Conservation (phyloP, 2,888 invertebrate species). For the Pyrrhosoma nymphula region DNA sequence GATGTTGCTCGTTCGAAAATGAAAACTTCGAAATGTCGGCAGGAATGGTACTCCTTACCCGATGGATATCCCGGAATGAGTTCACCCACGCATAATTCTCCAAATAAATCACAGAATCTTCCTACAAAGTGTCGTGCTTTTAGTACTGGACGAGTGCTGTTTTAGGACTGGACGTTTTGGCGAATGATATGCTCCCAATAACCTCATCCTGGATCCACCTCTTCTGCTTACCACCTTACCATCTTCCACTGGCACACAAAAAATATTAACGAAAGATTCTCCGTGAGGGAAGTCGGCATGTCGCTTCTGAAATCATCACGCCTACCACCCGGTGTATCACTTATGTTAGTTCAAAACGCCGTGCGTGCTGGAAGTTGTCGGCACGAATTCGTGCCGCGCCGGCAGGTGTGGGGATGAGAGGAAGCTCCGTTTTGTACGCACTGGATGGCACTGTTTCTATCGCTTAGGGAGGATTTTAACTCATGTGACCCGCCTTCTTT, state of each 20-base stretch:
- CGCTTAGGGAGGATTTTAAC: not conserved
- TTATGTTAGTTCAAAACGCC: not conserved
- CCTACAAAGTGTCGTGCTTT: too few species aligned
- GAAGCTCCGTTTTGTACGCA: not conserved
- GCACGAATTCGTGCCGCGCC: not conserved
- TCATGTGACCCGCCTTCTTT: not conserved
- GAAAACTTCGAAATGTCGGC: too few species aligned
- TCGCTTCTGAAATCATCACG: not conserved
- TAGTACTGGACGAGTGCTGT: too few species aligned
- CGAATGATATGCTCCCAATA: not conserved
- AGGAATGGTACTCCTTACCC: too few species aligned
- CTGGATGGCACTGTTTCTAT: not conserved
- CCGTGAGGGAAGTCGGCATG: not conserved
- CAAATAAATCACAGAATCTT: too few species aligned
- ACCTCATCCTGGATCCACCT: not conserved
- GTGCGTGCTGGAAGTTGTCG: not conserved
- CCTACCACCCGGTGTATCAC: not conserved
- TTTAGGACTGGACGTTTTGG: not conserved
- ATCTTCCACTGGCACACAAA: not conserved
- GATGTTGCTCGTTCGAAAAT: too few species aligned
- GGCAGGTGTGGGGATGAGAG: not conserved
- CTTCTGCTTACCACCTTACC: too few species aligned
- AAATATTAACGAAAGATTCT: not conserved
- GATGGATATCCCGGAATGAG: too few species aligned
- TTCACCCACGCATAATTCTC: too few species aligned